Evolutionary conservation across 1,140 invertebrate genomes (phyloP).

Genomic region (Contarinia nasturtii): DNA sequence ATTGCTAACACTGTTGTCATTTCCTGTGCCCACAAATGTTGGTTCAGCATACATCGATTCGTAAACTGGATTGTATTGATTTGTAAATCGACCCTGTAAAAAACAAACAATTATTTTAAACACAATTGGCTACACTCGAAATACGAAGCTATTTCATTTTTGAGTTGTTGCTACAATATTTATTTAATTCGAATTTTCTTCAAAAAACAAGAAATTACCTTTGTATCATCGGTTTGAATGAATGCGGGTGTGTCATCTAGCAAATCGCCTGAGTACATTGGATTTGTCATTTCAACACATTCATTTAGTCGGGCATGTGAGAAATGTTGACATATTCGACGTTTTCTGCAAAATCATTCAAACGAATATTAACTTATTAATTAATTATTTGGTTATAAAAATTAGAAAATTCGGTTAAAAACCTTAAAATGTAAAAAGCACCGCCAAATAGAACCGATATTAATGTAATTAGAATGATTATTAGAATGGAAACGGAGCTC

Average conservation of each 20-base stretch:
- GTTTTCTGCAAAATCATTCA: constrained; percentile 13
- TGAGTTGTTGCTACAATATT: too few relatives aligned
- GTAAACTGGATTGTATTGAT: constrained; percentile 73
- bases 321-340: constrained; percentile 40
- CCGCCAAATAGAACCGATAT: constrained; percentile 12
- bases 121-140: too few relatives aligned
- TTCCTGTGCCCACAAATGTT: constrained; percentile 14
- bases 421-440: constrained; percentile 19
- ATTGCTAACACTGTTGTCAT: constrained; percentile 14
- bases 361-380: constrained; percentile 2
- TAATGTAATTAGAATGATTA: background rate
- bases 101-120: too few relatives aligned
- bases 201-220: too few relatives aligned
- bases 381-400: too few relatives aligned
- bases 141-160: too few relatives aligned
- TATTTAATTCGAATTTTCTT: too few relatives aligned
- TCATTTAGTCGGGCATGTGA: constrained; percentile 60
- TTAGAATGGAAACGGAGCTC: background rate
- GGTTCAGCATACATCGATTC: constrained; percentile 48
- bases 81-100: constrained; percentile 50
- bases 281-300: constrained; percentile 66
- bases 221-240: constrained; percentile 14
- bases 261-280: constrained; percentile 58
- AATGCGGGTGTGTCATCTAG: constrained; percentile 38
- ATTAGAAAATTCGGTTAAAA: constrained; percentile 4